Base-by-base conservation (phyloP, 2,888 invertebrate species). In the Linnaemya tessellans region DNA sequence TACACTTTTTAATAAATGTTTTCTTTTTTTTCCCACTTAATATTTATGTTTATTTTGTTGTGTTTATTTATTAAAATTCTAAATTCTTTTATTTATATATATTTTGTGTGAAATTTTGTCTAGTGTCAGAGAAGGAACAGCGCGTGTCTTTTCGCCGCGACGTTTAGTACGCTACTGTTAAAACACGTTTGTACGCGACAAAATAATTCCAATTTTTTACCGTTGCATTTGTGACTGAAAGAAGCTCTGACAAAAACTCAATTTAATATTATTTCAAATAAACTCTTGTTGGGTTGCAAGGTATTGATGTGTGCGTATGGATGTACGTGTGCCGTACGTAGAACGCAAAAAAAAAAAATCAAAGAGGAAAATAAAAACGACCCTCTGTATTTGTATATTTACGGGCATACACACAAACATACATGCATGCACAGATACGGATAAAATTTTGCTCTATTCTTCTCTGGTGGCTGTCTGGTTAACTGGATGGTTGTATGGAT, bases 131-230 rank as follows among this genome's bases (percentile, higher is more conserved):
- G 67, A 18, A 79, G 86, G 89, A 89, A 90, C 91, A 90, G 88
- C 91, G 90, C 91, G 91, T 90, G 91, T 92, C 91, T 90, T 91
- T 89, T 92, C 92, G 90, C 91, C 91, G 91, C 92, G 93, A 92
- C 92, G 92, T 90, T 90, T 90, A 88, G 88, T 90, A 92, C 91
- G 92, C 91, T 90, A 92, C 91, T 92, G 85, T 85, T 82, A 71
- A 81, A 85, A 80, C 79, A 85, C 85, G 85, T 85, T 85, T 90
- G 89, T 89, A 90, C 89, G 90, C 88, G 87, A 84, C 81, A 85
- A 81, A 83, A 88, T 88, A 87, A 87, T 85, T 85, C 82, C 79
- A 82, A 82, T 75, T 90, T 65, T 90, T 89, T 90, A 90, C 88
- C 87, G 88, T 88, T 88, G 88, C 86, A 86, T 86, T 87, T 88